Conservation (phyloP, 2,888 invertebrate genomes). For the Mythimna vitellina region DNA sequence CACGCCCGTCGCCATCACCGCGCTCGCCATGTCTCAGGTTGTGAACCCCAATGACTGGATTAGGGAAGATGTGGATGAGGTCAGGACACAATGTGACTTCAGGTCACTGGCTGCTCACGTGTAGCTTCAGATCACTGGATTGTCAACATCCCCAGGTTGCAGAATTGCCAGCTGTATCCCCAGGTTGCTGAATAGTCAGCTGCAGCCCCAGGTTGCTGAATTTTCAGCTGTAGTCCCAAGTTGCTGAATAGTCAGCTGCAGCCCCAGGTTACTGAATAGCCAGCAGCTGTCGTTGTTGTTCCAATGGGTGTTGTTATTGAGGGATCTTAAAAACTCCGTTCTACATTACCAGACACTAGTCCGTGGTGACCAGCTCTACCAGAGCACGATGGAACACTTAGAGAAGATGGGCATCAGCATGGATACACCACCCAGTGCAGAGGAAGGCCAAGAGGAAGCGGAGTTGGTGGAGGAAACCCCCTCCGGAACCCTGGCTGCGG, state of each 20-base stretch:
- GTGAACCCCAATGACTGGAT: constrained; percentile 80
- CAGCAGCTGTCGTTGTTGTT: no score
- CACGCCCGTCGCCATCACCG: constrained; percentile 81
- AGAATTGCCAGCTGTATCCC: no score
- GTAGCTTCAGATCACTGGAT: no score
- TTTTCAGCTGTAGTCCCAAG: no score
- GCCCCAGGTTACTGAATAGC: no score
- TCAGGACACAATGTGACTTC: constrained; percentile 51
- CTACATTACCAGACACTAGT: constrained; percentile 70
- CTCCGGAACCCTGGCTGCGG: constrained; percentile 78
- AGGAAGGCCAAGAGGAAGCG: constrained; percentile 67
- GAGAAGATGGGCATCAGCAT: constrained; percentile 82
- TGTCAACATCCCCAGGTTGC: no score
- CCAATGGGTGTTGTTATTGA: no score
- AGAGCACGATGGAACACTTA: constrained; percentile 82
- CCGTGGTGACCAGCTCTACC: constrained; percentile 83
- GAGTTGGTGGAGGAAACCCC: background rate
- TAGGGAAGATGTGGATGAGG: constrained; percentile 81
- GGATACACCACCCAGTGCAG: constrained; percentile 64
- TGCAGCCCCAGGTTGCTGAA: no score
- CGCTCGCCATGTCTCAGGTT: constrained; percentile 82
- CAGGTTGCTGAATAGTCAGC: no score
- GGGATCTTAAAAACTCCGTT: no score
- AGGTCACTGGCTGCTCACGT: no score
- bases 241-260: no score